Evolutionary conservation across 2,113 vertebrate genomes (phyloP).

Genomic region (Baryphthengus martii): DNA sequence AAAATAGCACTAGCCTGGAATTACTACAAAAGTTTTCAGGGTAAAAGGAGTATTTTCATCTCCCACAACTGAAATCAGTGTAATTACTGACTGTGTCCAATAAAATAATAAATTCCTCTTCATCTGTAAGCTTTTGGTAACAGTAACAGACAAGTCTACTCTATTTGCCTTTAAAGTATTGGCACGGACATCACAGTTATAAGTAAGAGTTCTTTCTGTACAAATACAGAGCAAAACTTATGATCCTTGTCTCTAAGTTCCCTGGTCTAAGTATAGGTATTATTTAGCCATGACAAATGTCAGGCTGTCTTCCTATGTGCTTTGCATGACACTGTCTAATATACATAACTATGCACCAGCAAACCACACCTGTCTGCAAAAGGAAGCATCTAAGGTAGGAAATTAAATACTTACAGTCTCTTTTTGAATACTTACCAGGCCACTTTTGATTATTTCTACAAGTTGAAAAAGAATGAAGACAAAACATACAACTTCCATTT

Average conservation of each 20-base stretch:
- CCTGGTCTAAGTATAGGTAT: neutral
- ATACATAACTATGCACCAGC: neutral
- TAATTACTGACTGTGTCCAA: neutral
- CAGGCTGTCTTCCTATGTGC: neutral
- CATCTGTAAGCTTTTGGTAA: neutral
- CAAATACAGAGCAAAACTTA: neutral
- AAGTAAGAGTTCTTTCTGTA: neutral
- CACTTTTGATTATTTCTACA: neutral
- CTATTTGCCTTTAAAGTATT: neutral
- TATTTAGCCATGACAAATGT: neutral
- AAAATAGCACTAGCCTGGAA: neutral
- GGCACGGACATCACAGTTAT: neutral
- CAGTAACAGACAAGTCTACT: neutral
- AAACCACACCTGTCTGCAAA: neutral
- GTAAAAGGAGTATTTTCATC: neutral
- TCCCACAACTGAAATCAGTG: neutral
- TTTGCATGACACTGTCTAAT: neutral
- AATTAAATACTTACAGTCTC: neutral
- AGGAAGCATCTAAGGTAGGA: neutral
- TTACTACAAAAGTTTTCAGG: neutral
- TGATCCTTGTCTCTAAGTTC: neutral
- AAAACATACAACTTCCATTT: neutral
- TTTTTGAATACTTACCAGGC: neutral
- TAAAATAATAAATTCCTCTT: neutral
- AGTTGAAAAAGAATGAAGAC: neutral